Percentiles rank a stretch among this genome's conserved stretches.
Evolutionary conservation across 2,888 invertebrate genomes (phyloP).

Genomic region (Agriopis marginaria): DNA sequence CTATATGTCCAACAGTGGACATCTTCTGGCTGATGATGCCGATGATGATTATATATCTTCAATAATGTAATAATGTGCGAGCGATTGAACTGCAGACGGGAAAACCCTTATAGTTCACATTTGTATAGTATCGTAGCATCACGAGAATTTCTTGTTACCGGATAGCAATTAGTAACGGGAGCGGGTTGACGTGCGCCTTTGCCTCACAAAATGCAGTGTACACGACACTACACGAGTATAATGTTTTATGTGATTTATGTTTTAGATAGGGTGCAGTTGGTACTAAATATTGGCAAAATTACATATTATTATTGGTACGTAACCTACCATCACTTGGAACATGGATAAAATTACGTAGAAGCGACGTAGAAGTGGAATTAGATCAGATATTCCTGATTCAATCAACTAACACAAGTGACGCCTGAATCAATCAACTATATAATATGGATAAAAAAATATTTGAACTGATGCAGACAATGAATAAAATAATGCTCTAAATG

Average conservation of each 20-base stretch:
- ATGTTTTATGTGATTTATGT: constrained; percentile 6
- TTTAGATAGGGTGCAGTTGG: constrained; percentile 7
- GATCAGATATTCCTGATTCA: no score
- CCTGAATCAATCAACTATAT: no score
- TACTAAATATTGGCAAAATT: not conserved
- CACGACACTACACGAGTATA: not conserved
- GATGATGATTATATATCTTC: no score
- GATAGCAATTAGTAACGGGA: constrained; percentile 45
- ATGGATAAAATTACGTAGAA: no score
- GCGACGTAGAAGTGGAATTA: no score
- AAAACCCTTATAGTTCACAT: not conserved
- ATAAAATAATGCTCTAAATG: no score
- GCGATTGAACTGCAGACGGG: not conserved
- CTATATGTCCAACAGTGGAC: no score
- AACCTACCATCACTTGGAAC: no score
- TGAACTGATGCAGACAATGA: no score
- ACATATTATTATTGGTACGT: not conserved
- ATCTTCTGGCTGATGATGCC: no score
- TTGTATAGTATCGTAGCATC: not conserved
- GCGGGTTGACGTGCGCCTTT: constrained; percentile 18
- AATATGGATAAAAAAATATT: no score
- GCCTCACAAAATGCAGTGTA: constrained; percentile 17
- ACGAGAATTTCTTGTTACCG: constrained; percentile 31
- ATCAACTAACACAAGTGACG: no score
- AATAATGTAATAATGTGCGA: not conserved